A percentile compares a stretch with the other conserved stretches of the same genome.
Evolutionary conservation across 1,140 invertebrate species (phyloP).

Genomic region (Scaptomyza graminum): DNA sequence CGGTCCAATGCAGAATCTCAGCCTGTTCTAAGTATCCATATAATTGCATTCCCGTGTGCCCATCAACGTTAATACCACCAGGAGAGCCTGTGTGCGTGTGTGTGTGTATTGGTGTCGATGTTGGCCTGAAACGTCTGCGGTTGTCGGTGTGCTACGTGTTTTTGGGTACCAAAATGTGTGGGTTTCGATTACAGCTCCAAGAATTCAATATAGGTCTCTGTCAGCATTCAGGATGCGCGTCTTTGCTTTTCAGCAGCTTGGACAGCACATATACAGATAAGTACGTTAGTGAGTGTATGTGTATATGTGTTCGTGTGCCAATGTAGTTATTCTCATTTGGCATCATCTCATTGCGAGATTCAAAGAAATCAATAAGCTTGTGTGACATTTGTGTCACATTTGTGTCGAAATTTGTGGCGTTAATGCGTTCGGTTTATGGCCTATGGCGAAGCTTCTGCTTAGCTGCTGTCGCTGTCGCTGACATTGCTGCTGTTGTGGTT

Average conservation of each 20-base stretch:
- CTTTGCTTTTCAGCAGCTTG: background rate
- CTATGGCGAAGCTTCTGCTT: slow-evolving; percentile 38
- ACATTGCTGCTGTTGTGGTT: slow-evolving; percentile 8
- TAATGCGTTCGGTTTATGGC: slow-evolving; percentile 69
- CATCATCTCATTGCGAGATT: slow-evolving; percentile 14
- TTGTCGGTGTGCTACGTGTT: slow-evolving; percentile 16
- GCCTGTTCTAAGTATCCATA: slow-evolving; percentile 9
- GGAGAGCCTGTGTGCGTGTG: background rate
- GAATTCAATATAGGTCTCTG: slow-evolving; percentile 31
- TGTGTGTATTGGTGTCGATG: slow-evolving; percentile 1
- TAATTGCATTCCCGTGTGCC: slow-evolving; percentile 40
- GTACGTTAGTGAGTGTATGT: background rate
- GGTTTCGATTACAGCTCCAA: slow-evolving; percentile 27
- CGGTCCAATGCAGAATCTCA: slow-evolving; percentile 24
- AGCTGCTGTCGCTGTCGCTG: slow-evolving; percentile 8
- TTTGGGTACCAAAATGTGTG: slow-evolving; percentile 21
- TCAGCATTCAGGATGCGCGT: background rate
- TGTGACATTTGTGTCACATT: slow-evolving; percentile 77
- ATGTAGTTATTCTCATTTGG: slow-evolving; percentile 31
- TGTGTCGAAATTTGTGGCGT: slow-evolving; percentile 73
- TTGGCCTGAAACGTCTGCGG: slow-evolving; percentile 14
- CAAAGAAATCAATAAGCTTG: slow-evolving; percentile 66
- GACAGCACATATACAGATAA: background rate
- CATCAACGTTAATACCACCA: slow-evolving; percentile 6
- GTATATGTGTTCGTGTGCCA: background rate